Conservation (phyloP, 2,797 vertebrate species). For the Pangasius mekongensis region DNA sequence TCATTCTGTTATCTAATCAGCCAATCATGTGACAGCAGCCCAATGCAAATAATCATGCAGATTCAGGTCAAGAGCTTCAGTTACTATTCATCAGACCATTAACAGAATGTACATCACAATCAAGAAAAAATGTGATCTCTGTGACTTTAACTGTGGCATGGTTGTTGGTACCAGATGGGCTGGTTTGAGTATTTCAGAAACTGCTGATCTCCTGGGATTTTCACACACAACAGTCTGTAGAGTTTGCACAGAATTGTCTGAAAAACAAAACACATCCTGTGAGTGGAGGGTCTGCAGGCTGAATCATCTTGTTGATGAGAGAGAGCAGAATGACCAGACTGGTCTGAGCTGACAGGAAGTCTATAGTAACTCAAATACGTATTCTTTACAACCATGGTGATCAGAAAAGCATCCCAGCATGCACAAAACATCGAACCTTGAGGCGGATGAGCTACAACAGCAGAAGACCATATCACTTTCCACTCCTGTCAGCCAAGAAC, state of each 20-base stretch:
- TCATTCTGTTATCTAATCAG: background rate
- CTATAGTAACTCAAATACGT: background rate
- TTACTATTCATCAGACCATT: background rate
- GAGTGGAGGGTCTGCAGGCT: background rate
- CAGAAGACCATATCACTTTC: background rate
- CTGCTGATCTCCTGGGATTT: background rate
- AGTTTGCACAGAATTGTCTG: background rate
- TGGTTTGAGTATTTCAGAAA: background rate
- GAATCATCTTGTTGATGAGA: background rate
- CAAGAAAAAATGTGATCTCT: background rate
- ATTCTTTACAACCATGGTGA: background rate
- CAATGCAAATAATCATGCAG: background rate
- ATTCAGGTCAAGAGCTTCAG: background rate
- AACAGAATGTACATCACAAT: background rate
- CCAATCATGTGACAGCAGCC: background rate
- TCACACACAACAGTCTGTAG: background rate
- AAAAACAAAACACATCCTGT: background rate
- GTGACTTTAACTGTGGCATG: background rate
- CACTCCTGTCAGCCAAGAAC: background rate
- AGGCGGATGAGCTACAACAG: background rate
- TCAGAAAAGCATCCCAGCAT: background rate
- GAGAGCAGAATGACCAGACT: background rate
- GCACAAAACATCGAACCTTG: background rate
- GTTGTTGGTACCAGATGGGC: background rate
- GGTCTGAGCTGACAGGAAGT: background rate